These are phyloP conservation scores for Ips typographus DNA, from an alignment of 1,140 invertebrate species.

Conservation along the genomic window DNA sequence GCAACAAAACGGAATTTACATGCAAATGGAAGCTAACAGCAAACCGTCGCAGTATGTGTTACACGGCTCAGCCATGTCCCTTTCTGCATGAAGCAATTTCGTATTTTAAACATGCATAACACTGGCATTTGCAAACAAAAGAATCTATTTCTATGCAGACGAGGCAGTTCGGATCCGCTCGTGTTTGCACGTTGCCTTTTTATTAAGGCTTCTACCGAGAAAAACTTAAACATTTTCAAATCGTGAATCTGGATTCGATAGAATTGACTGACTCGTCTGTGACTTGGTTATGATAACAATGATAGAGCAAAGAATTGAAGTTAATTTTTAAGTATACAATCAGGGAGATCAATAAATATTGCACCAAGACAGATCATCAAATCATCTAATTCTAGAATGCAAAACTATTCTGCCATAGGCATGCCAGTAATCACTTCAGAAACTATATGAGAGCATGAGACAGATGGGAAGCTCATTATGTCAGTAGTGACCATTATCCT, in stretches of 20 bases:
- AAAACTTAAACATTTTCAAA: neutral
- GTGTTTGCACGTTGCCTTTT: conserved; percentile 10
- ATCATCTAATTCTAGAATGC: no score
- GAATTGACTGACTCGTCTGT: no score
- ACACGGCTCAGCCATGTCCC: neutral
- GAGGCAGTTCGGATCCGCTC: conserved; percentile 2
- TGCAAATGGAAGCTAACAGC: conserved; percentile 5
- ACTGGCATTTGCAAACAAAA: conserved; percentile 9
- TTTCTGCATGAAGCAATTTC: conserved; percentile 9
- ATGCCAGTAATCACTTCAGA: no score
- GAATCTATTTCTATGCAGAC: conserved; percentile 13
- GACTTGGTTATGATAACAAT: no score
- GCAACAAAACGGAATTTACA: neutral
- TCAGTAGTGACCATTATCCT: no score
- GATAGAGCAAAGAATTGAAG: no score
- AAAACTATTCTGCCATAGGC: no score
- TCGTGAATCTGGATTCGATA: neutral
- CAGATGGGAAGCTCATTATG: no score
- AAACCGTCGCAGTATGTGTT: neutral
- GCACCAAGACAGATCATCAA: no score
- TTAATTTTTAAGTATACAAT: no score
- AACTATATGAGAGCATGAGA: no score
- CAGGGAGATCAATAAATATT: no score
- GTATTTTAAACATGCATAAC: conserved; percentile 14
- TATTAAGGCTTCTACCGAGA: neutral